Conservation (phyloP, 2,113 vertebrate species). For the Variabilichromis moorii region DNA sequence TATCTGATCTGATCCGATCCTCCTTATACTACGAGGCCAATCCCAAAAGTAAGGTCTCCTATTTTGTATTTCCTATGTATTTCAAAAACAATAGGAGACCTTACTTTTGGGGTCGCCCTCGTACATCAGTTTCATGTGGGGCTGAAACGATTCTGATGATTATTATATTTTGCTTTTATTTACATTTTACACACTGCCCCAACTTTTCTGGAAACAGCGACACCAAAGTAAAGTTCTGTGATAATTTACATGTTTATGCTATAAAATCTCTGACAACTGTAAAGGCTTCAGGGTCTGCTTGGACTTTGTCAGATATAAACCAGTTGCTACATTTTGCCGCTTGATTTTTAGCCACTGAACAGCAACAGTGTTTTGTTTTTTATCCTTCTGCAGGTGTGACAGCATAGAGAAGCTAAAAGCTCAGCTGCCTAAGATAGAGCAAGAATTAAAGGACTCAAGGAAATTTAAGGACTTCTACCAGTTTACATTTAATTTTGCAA, state of each 20-base stretch:
- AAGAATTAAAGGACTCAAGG: conserved; percentile 84
- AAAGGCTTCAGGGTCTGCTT: background rate
- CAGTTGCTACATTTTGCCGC: background rate
- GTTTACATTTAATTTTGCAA: conserved; percentile 94
- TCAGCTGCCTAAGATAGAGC: conserved; percentile 85
- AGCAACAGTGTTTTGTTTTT: background rate
- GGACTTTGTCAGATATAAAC: background rate
- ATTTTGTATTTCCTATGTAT: background rate
- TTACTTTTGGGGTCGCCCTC: background rate
- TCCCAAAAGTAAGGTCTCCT: background rate
- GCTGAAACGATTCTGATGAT: background rate
- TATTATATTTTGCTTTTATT: background rate
- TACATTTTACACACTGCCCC: background rate
- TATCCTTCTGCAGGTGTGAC: conserved; percentile 77
- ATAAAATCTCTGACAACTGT: background rate
- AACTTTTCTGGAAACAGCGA: background rate
- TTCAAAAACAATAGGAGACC: background rate
- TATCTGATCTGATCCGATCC: background rate
- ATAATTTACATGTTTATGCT: background rate
- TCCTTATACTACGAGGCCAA: background rate
- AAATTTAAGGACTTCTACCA: conserved; percentile 96
- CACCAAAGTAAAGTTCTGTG: background rate
- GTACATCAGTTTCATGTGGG: background rate
- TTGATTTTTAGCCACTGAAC: background rate
- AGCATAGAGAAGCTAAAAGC: conserved; percentile 85